Base-by-base conservation (phyloP, 2,888 invertebrate genomes). In the Laspeyria flexula region DNA sequence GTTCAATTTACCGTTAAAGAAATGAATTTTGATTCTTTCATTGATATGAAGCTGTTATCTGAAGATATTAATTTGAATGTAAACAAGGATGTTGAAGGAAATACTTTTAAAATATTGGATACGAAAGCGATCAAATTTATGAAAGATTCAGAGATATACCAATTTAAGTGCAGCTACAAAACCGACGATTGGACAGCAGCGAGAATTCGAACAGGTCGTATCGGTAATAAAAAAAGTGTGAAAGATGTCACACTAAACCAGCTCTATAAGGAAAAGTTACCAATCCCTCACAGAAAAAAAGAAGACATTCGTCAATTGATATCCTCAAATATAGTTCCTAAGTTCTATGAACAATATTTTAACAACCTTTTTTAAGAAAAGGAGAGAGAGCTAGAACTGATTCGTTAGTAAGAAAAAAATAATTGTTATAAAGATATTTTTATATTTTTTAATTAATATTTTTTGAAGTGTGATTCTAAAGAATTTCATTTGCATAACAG, bases 21-120 rank as follows among this genome's bases (percentile, higher is more conserved):
- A 62, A 67, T 67, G 55, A 55, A 49, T 48, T 65, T 53, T 31
- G 41, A 51, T 44, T 49, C 48, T 18, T 64, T 64, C 41, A 30
- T 54, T 55, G 61, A 63, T 55, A 38, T 65, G 43, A 65, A 60
- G 37, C 0, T 46, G 43, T 47, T 60, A 53, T 27, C 50, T 44
- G 47, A 56, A n/a, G 49, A 60, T 33, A 3, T 53, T 29, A 53
- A 33, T 40, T 50, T 60, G n/a, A 56, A 60, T 30, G 1, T 50
- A 23, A 44, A 3, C 43, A 59, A 59, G 29, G 43, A 55, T 59
- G 25, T 25, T 25, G 25, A 25, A 6, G 7, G 25, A 25, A 25
- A 25, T 25, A 6, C 25, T 3, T 13, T 54, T 31, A 58, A 51
- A 25, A 45, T 55, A 7, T 47, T 30, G 12, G 51, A 59, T 37